Conservation (phyloP, 2,888 invertebrate genomes). For the Drosophila meridiana region DNA sequence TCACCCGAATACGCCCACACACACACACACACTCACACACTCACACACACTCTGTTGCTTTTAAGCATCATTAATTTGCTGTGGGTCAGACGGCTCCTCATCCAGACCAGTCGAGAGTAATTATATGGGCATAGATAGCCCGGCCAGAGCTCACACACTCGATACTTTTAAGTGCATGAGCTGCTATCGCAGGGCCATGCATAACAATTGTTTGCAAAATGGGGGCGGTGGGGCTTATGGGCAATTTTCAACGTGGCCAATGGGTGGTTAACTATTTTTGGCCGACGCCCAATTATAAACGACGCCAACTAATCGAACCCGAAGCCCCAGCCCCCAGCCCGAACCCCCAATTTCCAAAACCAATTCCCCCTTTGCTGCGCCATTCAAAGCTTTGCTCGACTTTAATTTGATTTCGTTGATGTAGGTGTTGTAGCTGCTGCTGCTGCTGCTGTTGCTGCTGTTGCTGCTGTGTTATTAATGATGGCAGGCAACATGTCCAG, state of each 20-base stretch:
- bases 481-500: constrained; percentile 27
- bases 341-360: not conserved
- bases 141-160: constrained; percentile 6
- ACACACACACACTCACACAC: constrained; percentile 15
- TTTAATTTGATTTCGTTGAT: constrained; percentile 72
- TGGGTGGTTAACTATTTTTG: constrained; percentile 57
- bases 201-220: constrained; percentile 20
- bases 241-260: constrained; percentile 67
- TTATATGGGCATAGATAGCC: constrained; percentile 55
- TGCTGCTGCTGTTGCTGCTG: not conserved
- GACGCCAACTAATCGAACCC: constrained; percentile 21
- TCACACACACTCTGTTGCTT: constrained; percentile 33
- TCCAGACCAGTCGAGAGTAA: constrained; percentile 57
- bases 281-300: constrained; percentile 43
- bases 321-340: not conserved
- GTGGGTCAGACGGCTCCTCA: constrained; percentile 31
- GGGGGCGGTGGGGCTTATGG: not conserved
- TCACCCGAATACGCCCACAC: constrained; percentile 21
- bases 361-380: not conserved
- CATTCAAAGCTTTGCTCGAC: constrained; percentile 18
- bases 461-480: constrained; percentile 62
- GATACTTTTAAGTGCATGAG: constrained; percentile 2
- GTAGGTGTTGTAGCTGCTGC: constrained; percentile 44
- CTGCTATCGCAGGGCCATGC: not conserved
- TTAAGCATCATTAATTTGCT: constrained; percentile 73